Conservation (phyloP, 2,113 vertebrate genomes). For the Boleophthalmus pectinirostris region DNA sequence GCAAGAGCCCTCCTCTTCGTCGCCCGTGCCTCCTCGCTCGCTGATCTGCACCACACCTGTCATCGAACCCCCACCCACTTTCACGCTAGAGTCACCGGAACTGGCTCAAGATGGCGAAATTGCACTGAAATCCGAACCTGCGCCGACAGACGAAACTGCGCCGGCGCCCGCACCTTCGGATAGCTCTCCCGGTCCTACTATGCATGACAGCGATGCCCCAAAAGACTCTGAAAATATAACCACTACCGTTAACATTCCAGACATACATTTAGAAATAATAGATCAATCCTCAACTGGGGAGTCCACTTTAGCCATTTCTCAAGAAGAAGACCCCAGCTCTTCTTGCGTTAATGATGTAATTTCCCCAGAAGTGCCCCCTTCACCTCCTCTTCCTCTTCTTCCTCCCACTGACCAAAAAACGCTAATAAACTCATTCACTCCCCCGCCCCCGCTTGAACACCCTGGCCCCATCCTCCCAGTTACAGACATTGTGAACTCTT, state of each 20-base stretch:
- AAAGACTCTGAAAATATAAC: slow-evolving; percentile 20
- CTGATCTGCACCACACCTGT: slow-evolving; percentile 56
- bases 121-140: slow-evolving; percentile 6
- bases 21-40: slow-evolving; percentile 32
- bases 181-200: slow-evolving; percentile 30
- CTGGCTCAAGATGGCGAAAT: slow-evolving; percentile 3
- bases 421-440: slow-evolving; percentile 22
- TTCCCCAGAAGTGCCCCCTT: slow-evolving; percentile 10
- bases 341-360: slow-evolving; percentile 29
- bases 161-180: neutral
- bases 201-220: slow-evolving; percentile 11
- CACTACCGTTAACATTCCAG: slow-evolving; percentile 17
- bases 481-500: slow-evolving; percentile 44
- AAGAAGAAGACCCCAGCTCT: slow-evolving; percentile 31
- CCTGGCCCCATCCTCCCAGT: slow-evolving; percentile 39
- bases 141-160: slow-evolving; percentile 14
- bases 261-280: slow-evolving; percentile 34
- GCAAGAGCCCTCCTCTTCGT: slow-evolving; percentile 13
- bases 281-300: slow-evolving; percentile 26
- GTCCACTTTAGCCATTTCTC: slow-evolving; percentile 26
- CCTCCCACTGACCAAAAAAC: slow-evolving; percentile 25
- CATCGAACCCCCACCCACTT: slow-evolving; percentile 51
- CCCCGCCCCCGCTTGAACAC: slow-evolving; percentile 9
- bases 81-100: slow-evolving; percentile 47
- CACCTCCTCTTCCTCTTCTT: slow-evolving; percentile 24